phyloP scores from a whole-genome alignment of 2,888 invertebrate species.

The Andrena bucephala region DNA sequence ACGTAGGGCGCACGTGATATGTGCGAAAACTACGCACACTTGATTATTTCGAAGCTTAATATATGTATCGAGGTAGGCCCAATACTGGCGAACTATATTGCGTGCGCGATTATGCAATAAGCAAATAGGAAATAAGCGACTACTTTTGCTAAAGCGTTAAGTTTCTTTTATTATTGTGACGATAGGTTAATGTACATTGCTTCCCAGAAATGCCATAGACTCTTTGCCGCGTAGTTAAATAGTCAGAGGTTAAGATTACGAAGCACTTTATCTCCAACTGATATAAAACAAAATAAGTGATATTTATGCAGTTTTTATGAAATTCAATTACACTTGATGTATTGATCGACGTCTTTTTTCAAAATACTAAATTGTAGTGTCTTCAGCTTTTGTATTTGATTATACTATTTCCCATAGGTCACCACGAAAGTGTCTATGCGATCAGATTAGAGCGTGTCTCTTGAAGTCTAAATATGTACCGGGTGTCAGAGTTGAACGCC shows the following conservation, averaged over 20 bases:
- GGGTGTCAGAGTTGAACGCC: conserved; percentile 82
- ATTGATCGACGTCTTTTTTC: neutral
- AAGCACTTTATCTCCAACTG: neutral
- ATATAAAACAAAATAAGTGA: neutral
- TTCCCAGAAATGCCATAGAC: conserved; percentile 13
- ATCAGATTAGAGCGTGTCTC: conserved; percentile 77
- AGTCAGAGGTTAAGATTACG: neutral
- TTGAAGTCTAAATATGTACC: conserved; percentile 82
- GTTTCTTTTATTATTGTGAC: conserved; percentile 45
- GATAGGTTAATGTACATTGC: conserved; percentile 43
- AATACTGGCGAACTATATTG: conserved; percentile 49
- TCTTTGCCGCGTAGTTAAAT: neutral
- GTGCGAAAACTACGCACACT: conserved; percentile 5
- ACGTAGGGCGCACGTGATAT: conserved; percentile 1
- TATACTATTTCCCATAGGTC: conserved; percentile 7
- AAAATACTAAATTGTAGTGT: neutral
- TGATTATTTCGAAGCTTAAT: conserved; percentile 39
- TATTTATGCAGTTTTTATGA: too few species aligned
- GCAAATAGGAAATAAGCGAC: conserved; percentile 70
- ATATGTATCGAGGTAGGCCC: conserved; percentile 28
- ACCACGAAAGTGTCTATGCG: conserved; percentile 57
- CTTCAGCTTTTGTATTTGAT: neutral
- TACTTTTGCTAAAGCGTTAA: conserved; percentile 66
- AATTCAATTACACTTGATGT: neutral
- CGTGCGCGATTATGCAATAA: conserved; percentile 71